Evolutionary conservation across 2,113 vertebrate genomes (phyloP).

Genomic region (Protobothrops flavoviridis): DNA sequence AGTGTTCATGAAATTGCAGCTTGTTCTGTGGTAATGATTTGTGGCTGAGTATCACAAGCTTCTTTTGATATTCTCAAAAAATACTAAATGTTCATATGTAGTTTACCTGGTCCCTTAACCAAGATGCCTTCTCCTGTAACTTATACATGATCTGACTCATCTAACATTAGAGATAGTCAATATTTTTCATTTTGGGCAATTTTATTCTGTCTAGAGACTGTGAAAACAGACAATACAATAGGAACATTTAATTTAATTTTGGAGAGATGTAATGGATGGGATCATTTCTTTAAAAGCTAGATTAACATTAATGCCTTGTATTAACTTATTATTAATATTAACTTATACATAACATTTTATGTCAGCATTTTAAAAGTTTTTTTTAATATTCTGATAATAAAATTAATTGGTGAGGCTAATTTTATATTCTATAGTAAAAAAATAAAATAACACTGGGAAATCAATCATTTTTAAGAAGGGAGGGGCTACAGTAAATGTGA

Average conservation of each 20-base stretch:
- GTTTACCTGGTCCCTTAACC: background rate
- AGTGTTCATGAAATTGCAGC: background rate
- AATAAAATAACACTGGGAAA: conserved; percentile 52
- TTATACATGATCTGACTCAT: background rate
- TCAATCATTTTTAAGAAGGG: conserved; percentile 50
- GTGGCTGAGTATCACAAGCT: background rate
- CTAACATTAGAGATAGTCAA: background rate
- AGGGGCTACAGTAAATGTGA: conserved; percentile 10
- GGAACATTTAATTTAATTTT: conserved; percentile 41
- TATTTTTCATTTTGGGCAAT: background rate
- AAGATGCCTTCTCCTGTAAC: background rate
- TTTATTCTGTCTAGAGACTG: conserved; percentile 9
- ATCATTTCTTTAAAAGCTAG: conserved; percentile 41
- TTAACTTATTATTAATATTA: conserved; percentile 45
- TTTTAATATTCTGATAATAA: conserved; percentile 52
- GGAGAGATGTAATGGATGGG: conserved; percentile 23
- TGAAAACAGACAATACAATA: conserved; percentile 29
- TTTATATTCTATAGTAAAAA: conserved; percentile 56
- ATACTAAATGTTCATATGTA: background rate
- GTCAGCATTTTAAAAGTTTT: conserved; percentile 58
- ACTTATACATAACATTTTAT: conserved; percentile 61
- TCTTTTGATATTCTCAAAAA: background rate
- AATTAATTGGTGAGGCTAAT: conserved; percentile 52
- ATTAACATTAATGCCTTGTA: conserved; percentile 61
- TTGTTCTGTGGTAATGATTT: background rate